Base-by-base conservation (phyloP, 2,113 vertebrate species). In the Chaenogobius annularis region DNA sequence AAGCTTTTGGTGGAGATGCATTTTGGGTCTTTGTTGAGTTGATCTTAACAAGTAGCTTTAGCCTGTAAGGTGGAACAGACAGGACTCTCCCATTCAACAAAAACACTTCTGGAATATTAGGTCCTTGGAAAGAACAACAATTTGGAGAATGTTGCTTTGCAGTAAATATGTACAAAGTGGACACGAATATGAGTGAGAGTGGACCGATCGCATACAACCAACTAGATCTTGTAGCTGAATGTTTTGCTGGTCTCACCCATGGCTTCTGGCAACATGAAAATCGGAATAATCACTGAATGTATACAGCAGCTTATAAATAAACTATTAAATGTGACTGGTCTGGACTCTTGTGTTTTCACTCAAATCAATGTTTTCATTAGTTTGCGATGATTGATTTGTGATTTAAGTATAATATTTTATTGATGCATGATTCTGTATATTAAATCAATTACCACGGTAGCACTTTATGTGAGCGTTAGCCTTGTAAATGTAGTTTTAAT, bases 281-380 rank as follows among this genome's bases (percentile, higher is more conserved):
- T 94, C 79, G 84, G 92, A 94, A 92, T 92, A 94, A 92, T 94
- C 93, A 94, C 91, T 94, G 93, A 94, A 94, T 94, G 93, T 94
- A 94, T 92, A 94, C 92, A 93, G 90, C 92, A 93, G 92, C 92
- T 94, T 93, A 92, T 93, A 92, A 94, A 94, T 93, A 94, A 94
- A 94, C 92, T 93, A 93, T 93, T 94, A 93, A 94, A 94, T 94
- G 93, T 94, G 90, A 86, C 74, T 81, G 80, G 73, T 90, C 87
- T 86, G 91, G 55, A 58, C 55, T 55, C 54, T 68, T 78, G 90
- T 87, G 91, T 93, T 81, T 87, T 93, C 83, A 63, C 68, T 92
- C 66, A 77, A 56, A 61, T 58, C 23, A 19, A 14, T 35, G 2
- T 22, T 66, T 52, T 10, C 50, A 9, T n/a, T n/a, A 9, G 48